Percentiles rank a stretch among this genome's conserved stretches.
These are phyloP conservation scores for Latrodectus hesperus DNA, from an alignment of 2,888 invertebrate species.

Conservation along the genomic window DNA sequence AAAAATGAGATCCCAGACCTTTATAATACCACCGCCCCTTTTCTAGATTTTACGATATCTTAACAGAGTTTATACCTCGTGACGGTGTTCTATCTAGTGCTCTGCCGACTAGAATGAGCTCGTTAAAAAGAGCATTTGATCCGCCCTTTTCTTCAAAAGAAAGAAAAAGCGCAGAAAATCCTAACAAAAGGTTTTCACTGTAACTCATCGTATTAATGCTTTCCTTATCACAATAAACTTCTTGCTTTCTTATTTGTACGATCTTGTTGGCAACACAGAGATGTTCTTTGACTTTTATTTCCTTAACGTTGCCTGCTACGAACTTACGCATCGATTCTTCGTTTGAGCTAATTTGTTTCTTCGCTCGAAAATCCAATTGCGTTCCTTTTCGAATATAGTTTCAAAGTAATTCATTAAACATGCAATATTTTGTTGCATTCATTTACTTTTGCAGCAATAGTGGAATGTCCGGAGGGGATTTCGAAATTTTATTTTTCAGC, in stretches of 20 bases:
- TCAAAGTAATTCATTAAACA: no score
- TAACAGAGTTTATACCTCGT: slow-evolving; percentile 24
- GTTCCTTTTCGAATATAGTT: no score
- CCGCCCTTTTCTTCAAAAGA: not conserved
- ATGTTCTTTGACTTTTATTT: not conserved
- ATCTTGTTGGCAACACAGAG: slow-evolving; percentile 2
- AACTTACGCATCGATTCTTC: slow-evolving; percentile 25
- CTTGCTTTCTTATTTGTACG: not conserved
- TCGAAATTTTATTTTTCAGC: no score
- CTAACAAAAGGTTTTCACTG: not conserved
- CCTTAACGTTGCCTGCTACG: not conserved
- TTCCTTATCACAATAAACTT: not conserved
- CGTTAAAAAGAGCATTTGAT: slow-evolving; percentile 22
- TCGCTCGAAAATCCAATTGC: not conserved
- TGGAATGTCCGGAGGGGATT: no score
- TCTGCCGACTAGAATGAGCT: slow-evolving; percentile 22
- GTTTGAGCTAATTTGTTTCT: not conserved
- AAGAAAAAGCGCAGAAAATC: not conserved
- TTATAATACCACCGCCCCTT: slow-evolving; percentile 3
- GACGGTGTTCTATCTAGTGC: slow-evolving; percentile 23
- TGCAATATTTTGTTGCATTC: no score
- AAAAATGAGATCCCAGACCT: not conserved
- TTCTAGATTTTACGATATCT: slow-evolving; percentile 12
- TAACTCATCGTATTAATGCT: not conserved
- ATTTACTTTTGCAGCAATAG: no score